Percentiles rank a stretch among this genome's conserved stretches.
Conservation (phyloP, 1,140 invertebrate species). For the Platyscapa corneri region DNA sequence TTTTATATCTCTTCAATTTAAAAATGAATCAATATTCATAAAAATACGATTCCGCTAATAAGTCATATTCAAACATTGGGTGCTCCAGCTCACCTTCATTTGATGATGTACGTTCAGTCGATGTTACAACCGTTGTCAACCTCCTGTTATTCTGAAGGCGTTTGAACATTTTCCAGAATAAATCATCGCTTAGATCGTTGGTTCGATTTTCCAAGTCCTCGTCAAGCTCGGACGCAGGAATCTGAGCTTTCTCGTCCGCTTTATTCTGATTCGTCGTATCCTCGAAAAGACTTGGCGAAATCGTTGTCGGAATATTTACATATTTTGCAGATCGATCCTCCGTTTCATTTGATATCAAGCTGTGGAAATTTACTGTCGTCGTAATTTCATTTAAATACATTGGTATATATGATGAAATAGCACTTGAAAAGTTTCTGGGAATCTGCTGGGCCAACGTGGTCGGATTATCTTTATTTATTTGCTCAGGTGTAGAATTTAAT, state of each 20-base stretch:
- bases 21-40: neutral
- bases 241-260: neutral
- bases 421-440: neutral
- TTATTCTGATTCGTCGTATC: neutral
- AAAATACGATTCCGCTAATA: neutral
- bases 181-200: conserved; percentile 13
- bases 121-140: neutral
- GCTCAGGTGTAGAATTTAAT: neutral
- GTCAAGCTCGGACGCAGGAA: neutral
- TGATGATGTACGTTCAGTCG: neutral
- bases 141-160: neutral
- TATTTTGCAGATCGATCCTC: conserved; percentile 46
- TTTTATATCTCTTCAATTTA: too few species aligned
- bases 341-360: conserved; percentile 33
- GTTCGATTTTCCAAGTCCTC: neutral
- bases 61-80: neutral
- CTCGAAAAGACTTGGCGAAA: neutral
- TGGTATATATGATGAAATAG: neutral
- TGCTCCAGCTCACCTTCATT: neutral
- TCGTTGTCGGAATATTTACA: conserved; percentile 12
- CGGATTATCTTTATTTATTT: neutral
- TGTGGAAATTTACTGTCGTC: neutral
- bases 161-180: conserved; percentile 2
- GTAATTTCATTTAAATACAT: conserved; percentile 45
- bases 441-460: neutral